These are phyloP conservation scores for Bombus picipes DNA, from an alignment of 1,140 invertebrate species.

Conservation along the genomic window DNA sequence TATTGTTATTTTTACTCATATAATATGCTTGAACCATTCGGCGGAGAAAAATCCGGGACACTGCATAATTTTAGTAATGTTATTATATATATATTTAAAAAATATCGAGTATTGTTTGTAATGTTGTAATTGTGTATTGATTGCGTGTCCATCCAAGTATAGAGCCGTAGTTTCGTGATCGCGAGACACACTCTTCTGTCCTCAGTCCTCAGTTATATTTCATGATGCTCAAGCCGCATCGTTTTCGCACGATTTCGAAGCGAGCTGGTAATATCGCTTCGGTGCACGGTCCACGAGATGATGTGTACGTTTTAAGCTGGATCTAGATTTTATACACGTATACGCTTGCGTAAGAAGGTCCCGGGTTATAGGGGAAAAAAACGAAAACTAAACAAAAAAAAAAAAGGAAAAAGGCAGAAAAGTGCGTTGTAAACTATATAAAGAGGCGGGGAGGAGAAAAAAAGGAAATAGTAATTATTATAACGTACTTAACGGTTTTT, in stretches of 20 bases:
- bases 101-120: constrained; percentile 14
- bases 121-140: constrained; percentile 19
- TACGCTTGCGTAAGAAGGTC: constrained; percentile 50
- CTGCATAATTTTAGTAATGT: constrained; percentile 6
- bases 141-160: neutral
- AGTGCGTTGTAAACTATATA: constrained; percentile 59
- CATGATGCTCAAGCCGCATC: constrained; percentile 32
- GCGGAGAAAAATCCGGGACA: neutral
- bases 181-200: constrained; percentile 23
- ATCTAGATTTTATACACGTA: constrained; percentile 64
- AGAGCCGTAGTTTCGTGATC: constrained; percentile 5
- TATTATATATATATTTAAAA: neutral
- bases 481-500: constrained; percentile 70
- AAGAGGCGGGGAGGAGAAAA: constrained; percentile 4
- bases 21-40: neutral
- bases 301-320: constrained; percentile 56
- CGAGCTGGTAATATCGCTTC: constrained; percentile 54
- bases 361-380: constrained; percentile 23
- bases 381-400: constrained; percentile 19
- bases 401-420: neutral
- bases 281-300: constrained; percentile 40
- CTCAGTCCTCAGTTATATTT: constrained; percentile 6
- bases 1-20: neutral
- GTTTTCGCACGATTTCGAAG: constrained; percentile 30
- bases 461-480: constrained; percentile 63